Base-by-base conservation (phyloP, 2,888 invertebrate genomes). In the Polydrusus cervinus region DNA sequence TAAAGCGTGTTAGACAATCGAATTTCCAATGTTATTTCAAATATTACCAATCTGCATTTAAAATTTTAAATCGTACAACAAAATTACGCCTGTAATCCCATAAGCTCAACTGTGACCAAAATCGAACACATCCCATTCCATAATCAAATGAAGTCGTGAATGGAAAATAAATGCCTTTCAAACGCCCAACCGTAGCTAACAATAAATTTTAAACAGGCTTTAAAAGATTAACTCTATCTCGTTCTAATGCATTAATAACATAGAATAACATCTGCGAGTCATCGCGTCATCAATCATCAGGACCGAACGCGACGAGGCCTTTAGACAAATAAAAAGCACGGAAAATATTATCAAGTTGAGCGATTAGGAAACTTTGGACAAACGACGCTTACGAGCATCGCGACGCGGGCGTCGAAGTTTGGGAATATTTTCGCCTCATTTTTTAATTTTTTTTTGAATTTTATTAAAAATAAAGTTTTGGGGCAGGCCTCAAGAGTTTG, bases 281-380 rank as follows among this genome's bases (percentile, higher is more conserved):
- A 74, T 74, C 69, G 69, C 47, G 49, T 69, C 69, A 74, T 74
- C 69, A 74, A 74, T 74, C 74, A 74, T 74, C 20, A 18, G 40
- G 34, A 65, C 38, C 34, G 66, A 57, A 16, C 57, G 18, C 11
- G 38, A 51, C 70, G 38, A 53, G 55, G 64, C 66, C 45, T 71
- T 57, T 49, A 18, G 61, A 34, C 51, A 61, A 70, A 70, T 62
- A 61, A 70, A 70, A 70, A 70, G 62, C 62, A 45, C 34, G 40
- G 38, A 40, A 47, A 66, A 30, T 66, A 51, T 53, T 66, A 66
- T 66, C 66, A 66, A 53, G 38, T 66, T 66, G 66, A 66, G 40
- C 51, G 34, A 53, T 34, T 51, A 47, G 38, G 53, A 51, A 53
- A 66, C 51, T 66, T 66, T 53, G 53, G 66, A 66, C 66, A 53